Conservation (phyloP, 1,140 invertebrate genomes). For the Charaxes varanes region DNA sequence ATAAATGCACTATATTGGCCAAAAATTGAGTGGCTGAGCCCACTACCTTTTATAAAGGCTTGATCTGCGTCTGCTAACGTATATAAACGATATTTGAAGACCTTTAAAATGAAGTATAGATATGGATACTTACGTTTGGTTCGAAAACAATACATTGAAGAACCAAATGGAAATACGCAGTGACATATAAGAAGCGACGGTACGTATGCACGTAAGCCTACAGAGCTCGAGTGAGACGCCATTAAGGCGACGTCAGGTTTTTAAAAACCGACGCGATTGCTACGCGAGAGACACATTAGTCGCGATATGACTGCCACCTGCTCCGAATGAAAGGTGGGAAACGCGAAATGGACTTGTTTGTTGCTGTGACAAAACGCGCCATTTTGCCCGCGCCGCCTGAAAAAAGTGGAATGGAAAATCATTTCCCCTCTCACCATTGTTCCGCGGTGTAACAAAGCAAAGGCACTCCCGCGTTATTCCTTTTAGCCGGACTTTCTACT, state of each 20-base stretch:
- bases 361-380: conserved; percentile 30
- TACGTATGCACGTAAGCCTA: too few relatives aligned
- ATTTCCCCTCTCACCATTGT: conserved; percentile 50
- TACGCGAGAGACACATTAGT: conserved; percentile 27
- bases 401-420: conserved; percentile 46
- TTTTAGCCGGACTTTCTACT: conserved; percentile 44
- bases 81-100: too few relatives aligned
- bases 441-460: conserved; percentile 38
- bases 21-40: too few relatives aligned
- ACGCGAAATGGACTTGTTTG: conserved; percentile 32
- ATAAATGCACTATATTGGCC: too few relatives aligned
- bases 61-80: too few relatives aligned
- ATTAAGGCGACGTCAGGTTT: conserved; percentile 13
- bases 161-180: too few relatives aligned
- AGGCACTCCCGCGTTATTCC: conserved; percentile 36
- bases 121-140: too few relatives aligned
- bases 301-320: conserved; percentile 30
- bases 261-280: conserved; percentile 16
- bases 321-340: conserved; percentile 28
- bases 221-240: too few relatives aligned
- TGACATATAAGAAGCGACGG: too few relatives aligned
- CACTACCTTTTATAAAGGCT: too few relatives aligned
- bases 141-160: too few relatives aligned
- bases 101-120: too few relatives aligned
- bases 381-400: conserved; percentile 30